A percentile compares a stretch with the other conserved stretches of the same genome.
phyloP scores from a whole-genome alignment of 2,888 invertebrate genomes.

The Pheosia gnoma region DNA sequence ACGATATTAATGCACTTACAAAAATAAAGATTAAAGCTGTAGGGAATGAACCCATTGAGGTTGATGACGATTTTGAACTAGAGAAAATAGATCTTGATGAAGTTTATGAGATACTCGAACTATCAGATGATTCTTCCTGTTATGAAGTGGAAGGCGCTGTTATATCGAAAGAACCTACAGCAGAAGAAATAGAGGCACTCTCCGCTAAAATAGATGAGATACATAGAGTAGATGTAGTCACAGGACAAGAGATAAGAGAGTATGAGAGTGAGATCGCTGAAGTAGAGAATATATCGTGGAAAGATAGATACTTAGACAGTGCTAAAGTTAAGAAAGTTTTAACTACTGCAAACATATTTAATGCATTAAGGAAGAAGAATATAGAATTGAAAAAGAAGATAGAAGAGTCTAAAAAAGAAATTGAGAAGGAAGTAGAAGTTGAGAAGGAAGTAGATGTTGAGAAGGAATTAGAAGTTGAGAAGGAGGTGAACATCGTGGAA shows the following conservation, averaged over 20 bases:
- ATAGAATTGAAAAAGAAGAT: slow-evolving; percentile 73
- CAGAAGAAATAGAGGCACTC: slow-evolving; percentile 72
- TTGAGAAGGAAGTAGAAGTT: slow-evolving; percentile 20
- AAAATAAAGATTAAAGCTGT: not conserved
- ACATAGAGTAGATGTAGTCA: slow-evolving; percentile 60
- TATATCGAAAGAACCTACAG: slow-evolving; percentile 73
- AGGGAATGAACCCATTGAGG: not conserved
- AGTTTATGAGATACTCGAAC: slow-evolving; percentile 65
- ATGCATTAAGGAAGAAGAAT: slow-evolving; percentile 85
- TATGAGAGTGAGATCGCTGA: slow-evolving; percentile 39
- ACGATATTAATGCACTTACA: slow-evolving; percentile 6
- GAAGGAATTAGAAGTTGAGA: not conserved
- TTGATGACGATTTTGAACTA: not conserved
- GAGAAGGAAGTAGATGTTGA: slow-evolving; percentile 32
- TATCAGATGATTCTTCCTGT: slow-evolving; percentile 71
- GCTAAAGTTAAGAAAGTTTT: slow-evolving; percentile 84
- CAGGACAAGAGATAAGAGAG: slow-evolving; percentile 52
- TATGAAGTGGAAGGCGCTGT: slow-evolving; percentile 68
- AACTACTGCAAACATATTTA: slow-evolving; percentile 81
- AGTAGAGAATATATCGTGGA: slow-evolving; percentile 77
- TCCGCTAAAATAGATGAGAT: slow-evolving; percentile 79
- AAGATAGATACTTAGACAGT: slow-evolving; percentile 84
- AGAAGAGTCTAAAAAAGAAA: slow-evolving; percentile 49
- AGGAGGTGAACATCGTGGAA: slow-evolving; percentile 49
- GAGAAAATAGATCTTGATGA: slow-evolving; percentile 37